Base-by-base conservation (phyloP, 1,140 invertebrate genomes). In the Sarcophaga peregrina region DNA sequence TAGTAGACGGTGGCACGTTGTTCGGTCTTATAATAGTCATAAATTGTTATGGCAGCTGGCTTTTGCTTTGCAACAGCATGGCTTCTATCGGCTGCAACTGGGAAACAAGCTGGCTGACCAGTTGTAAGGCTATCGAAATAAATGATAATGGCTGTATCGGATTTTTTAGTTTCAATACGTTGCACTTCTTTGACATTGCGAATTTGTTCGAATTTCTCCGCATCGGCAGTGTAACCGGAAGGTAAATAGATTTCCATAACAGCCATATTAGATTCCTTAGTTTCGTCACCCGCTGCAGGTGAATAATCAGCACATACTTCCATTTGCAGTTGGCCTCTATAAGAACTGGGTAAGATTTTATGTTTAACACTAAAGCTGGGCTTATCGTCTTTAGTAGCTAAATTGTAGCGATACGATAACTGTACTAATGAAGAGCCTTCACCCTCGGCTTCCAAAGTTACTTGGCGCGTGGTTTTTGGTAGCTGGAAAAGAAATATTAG, bases 1-100 rank as follows among this genome's bases (percentile, higher is more conserved):
- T 96, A 96, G 90, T 96, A 96, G 84, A 93, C 93, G 83, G 95
- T 91, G 25, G 95, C 95, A 88, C 92, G 91, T 85, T 94, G 93
- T 48, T 86, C 93, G 93, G 93, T 95, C 88, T 97, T 95, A 87
- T 98, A 98, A 89, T 98, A 98, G 87, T 98, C 97, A 87, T 97
- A 98, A 48, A 98, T 92, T n/a, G 93, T 93, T n/a, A 98, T 95
- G 62, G 96, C 93, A 9, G 96, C 96, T 13, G 96, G 95, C 88
- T 95, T 96, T 87, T 97, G 96, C 86, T 95, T 94, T 4, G 96
- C 96, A 10, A 98, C 96, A 90, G 95, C 95, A 87, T 95, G 95
- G 0, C 95, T 95, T 86, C 96, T 93, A 85, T 95, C 95, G 1
- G 96, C 96, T 13, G 95, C 94, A n/a, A 98, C 93, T 0, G 95